Evolutionary conservation across 2,797 vertebrate species (phyloP).

Genomic region (Meda fulgida): DNA sequence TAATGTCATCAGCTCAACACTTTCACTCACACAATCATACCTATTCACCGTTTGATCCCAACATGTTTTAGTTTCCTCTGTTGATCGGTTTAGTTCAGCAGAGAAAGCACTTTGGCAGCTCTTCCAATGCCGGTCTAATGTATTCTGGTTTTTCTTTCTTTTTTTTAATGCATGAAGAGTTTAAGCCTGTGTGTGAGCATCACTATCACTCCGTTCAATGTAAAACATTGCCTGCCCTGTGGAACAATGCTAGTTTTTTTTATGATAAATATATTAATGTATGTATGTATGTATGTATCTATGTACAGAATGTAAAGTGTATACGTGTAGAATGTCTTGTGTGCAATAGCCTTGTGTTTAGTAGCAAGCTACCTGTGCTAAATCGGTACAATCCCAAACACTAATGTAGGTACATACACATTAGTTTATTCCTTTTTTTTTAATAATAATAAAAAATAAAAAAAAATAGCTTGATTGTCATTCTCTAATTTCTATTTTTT

Average conservation of each 20-base stretch:
- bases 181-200: conserved; percentile 62
- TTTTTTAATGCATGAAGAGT: conserved; percentile 62
- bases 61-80: conserved; percentile 61
- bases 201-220: conserved; percentile 64
- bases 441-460: conserved; percentile 77
- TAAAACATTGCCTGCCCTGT: conserved; percentile 68
- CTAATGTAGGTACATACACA: conserved; percentile 83
- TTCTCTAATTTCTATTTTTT: neutral
- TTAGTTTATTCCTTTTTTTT: conserved; percentile 39
- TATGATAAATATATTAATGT: conserved; percentile 72
- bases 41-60: conserved; percentile 50
- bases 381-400: conserved; percentile 84
- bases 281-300: conserved; percentile 71
- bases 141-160: conserved; percentile 41
- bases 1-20: conserved; percentile 46
- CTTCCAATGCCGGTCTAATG: conserved; percentile 70
- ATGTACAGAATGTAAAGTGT: conserved; percentile 78
- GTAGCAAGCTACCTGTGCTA: conserved; percentile 82
- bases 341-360: conserved; percentile 85
- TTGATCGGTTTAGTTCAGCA: conserved; percentile 59
- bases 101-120: conserved; percentile 86
- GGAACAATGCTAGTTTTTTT: conserved; percentile 64
- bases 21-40: conserved; percentile 42
- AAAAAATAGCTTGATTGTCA: conserved; percentile 53
- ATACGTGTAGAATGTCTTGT: conserved; percentile 78